Base-by-base conservation (phyloP, 1,140 invertebrate species). In the Chrysopa pallens region DNA sequence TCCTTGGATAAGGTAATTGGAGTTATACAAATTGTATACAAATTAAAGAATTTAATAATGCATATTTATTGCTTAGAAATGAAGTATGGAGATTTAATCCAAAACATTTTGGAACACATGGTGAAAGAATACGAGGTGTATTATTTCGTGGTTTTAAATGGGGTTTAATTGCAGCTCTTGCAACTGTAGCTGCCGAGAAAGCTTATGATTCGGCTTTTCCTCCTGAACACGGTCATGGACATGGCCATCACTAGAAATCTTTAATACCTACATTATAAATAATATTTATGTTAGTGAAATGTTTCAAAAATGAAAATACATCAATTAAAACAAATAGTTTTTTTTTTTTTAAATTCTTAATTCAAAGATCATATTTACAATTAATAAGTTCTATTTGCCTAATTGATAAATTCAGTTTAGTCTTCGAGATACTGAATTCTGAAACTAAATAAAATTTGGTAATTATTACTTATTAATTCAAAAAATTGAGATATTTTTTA, bases 51-150 rank as follows among this genome's bases (percentile, higher is more conserved):
- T 2, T 33, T 2, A 33, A 11, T 33, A 11, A 9, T 33, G 8
- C 6, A 11, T 33, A 6, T 12, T 4, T 33, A 33, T 33, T 33
- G 4, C 8, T 11, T 55, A 78, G 80, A 52, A 89, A 89, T 64
- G 73, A 87, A 62, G 81, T 79, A 0, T 89, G 84, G 84, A 63
- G 79, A 13, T 85, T 68, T 49, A 49, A 75, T 51, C 58, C 58
- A 36, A 64, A 68, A 31, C 52, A 67, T 39, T 73, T 62, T 38
- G 68, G 66, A 1, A 69, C 63, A 0, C 48, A 52, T 29, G 41
- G 35, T 0, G 17, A 51, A 2, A 58, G 67, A 28, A 47, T 58
- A 0, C 49, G 54, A 6, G 50, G 44, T 5, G 50, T 63, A 1
- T 53, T 76, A 14, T 68, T 70, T 42, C 61, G 74, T 39, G 82